Evolutionary conservation across 2,797 vertebrate genomes (phyloP).

Genomic region (Sparidentex hasta): DNA sequence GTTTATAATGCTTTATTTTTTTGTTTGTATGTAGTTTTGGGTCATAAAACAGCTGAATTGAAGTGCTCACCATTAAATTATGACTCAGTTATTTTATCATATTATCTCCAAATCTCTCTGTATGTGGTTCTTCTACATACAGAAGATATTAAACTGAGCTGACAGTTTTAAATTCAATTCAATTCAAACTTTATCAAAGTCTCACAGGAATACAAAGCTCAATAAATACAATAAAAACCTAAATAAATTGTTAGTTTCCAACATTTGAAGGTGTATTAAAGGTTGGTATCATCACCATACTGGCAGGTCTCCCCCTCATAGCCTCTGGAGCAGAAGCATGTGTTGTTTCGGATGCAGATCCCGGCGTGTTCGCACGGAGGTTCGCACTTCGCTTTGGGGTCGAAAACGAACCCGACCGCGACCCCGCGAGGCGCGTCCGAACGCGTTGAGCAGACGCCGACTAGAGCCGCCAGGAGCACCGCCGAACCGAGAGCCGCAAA

Average conservation of each 20-base stretch:
- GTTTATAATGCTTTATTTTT: no score
- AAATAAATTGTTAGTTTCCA: no score
- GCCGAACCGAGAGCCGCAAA: accelerated
- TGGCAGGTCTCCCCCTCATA: slow-evolving; percentile 91
- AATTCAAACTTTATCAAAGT: no score
- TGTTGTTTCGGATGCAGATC: slow-evolving; percentile 89
- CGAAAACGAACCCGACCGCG: slow-evolving; percentile 85
- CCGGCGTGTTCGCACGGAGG: slow-evolving; percentile 88
- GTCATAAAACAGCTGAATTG: no score
- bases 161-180: no score
- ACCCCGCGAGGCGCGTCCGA: slow-evolving; percentile 84
- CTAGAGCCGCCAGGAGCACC: slow-evolving; percentile 43
- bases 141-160: neutral
- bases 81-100: neutral
- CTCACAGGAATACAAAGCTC: no score
- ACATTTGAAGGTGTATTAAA: neutral
- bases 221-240: no score
- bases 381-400: slow-evolving; percentile 82
- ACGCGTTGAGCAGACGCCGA: slow-evolving; percentile 62
- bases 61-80: neutral
- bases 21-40: neutral
- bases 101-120: neutral
- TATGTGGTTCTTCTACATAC: neutral
- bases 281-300: slow-evolving; percentile 81
- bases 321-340: slow-evolving; percentile 89